Conservation (phyloP, 2,113 vertebrate species). For the Atractosteus spatula region DNA sequence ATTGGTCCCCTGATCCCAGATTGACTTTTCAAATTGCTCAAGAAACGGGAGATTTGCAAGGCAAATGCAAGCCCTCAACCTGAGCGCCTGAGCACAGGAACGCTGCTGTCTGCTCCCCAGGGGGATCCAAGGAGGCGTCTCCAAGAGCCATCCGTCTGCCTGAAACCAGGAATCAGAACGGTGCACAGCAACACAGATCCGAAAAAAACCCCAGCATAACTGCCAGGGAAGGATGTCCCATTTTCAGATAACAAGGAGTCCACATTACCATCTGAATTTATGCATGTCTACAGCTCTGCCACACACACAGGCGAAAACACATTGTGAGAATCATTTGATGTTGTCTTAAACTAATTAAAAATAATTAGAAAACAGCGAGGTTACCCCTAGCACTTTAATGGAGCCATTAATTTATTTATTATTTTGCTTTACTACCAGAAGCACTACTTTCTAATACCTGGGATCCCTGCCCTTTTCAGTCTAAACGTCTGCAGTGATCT, state of each 20-base stretch:
- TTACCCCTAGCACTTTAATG: too few species aligned
- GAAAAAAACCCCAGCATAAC: background rate
- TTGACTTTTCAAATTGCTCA: conserved; percentile 54
- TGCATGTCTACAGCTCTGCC: background rate
- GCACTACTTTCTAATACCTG: too few species aligned
- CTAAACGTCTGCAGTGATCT: too few species aligned
- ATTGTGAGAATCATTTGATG: too few species aligned
- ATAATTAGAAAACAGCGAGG: too few species aligned
- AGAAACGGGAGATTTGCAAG: conserved; percentile 25
- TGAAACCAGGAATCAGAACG: too few species aligned
- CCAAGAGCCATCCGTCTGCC: background rate
- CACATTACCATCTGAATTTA: conserved; percentile 8
- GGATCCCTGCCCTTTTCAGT: too few species aligned
- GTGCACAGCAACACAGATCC: background rate
- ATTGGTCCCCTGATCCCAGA: conserved; percentile 70
- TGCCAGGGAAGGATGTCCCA: background rate
- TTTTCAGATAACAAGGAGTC: conserved; percentile 2
- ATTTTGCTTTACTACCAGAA: too few species aligned
- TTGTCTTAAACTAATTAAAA: too few species aligned
- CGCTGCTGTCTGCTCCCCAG: background rate
- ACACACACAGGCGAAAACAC: background rate
- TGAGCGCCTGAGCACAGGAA: background rate
- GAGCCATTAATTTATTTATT: too few species aligned
- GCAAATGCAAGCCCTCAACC: background rate
- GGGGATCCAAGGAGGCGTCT: background rate